Evolutionary conservation across 2,113 vertebrate genomes (phyloP).

Genomic region (Caracal caracal): DNA sequence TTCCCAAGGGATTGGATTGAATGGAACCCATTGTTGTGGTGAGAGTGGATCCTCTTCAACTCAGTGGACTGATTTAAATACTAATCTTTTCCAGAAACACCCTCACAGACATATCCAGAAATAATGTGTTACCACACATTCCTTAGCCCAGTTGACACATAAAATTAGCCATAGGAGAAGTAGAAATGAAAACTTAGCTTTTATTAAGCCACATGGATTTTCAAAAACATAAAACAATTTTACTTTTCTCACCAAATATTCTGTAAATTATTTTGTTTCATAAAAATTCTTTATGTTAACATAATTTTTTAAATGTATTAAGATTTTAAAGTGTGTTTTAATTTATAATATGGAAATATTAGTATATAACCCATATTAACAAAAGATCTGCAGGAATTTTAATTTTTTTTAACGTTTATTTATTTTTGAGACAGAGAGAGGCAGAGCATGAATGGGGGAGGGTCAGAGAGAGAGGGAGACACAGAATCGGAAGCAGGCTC

Average conservation of each 20-base stretch:
- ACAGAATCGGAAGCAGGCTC: no score
- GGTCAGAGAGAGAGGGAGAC: no score
- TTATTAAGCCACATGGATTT: neutral
- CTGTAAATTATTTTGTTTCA: neutral
- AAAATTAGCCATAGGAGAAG: neutral
- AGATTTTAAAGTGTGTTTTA: neutral
- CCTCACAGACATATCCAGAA: neutral
- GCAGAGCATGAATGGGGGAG: no score
- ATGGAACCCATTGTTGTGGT: neutral
- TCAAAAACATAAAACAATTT: neutral
- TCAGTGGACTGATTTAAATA: neutral
- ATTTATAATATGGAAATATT: neutral
- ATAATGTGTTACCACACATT: neutral
- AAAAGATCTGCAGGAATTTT: neutral
- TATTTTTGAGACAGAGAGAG: no score
- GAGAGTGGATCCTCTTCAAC: neutral
- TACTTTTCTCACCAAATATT: neutral
- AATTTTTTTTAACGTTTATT: no score
- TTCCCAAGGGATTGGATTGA: neutral
- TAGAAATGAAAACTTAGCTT: neutral
- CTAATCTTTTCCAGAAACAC: neutral
- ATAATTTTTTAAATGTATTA: neutral
- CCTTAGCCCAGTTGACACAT: neutral
- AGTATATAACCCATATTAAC: neutral
- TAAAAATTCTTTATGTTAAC: neutral